Base-by-base conservation (phyloP, 1,140 invertebrate genomes). In the Rhopalosiphum maidis region DNA sequence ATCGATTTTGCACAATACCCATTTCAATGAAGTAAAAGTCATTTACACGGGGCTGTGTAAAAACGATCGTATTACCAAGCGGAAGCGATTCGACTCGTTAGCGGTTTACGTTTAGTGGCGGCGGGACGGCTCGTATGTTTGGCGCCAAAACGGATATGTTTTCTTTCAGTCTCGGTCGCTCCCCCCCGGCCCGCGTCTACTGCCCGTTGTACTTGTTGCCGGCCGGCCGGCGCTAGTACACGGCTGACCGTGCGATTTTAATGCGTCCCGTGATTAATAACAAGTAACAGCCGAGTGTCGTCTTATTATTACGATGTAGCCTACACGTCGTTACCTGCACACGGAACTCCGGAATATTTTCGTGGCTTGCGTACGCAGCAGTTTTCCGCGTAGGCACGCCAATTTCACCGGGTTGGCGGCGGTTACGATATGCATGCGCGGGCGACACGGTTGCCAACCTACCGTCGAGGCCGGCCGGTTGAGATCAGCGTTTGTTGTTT, bases 331-430 rank as follows among this genome's bases (percentile, higher is more conserved):
- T 21, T n/a, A 23, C 60, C 30, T 18, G 60, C 15, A 77, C 30
- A n/a, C 30, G 60, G 60, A 77, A 77, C 60, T 77, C 60, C 48
- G 48, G 30, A n/a, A 77, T n/a, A 77, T n/a, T n/a, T n/a, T n/a
- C 23, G 2, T 35, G 11, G 21, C 8, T 30, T 30, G 21, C 43
- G 23, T 86, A 48, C 60, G 60, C 60, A n/a, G 60, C 15, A 77
- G 25, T 55, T 54, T 93, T 48, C 77, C 46, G 86, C 46, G 93
- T 51, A 37, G 93, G 87, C 18, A 93, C 54, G 41, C 60, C 77
- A 88, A 93, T 77, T 93, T 93, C 48, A 43, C 85, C 93, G 93
- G 60, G 86, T 93, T 89, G 93, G 93, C 93, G 93, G 87, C 51
- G 77, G 89, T 55, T 48, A 37, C 37, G 30, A 77, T 77, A n/a